Evolutionary conservation across 2,888 invertebrate species (phyloP).

Genomic region (Tetropium fuscum): DNA sequence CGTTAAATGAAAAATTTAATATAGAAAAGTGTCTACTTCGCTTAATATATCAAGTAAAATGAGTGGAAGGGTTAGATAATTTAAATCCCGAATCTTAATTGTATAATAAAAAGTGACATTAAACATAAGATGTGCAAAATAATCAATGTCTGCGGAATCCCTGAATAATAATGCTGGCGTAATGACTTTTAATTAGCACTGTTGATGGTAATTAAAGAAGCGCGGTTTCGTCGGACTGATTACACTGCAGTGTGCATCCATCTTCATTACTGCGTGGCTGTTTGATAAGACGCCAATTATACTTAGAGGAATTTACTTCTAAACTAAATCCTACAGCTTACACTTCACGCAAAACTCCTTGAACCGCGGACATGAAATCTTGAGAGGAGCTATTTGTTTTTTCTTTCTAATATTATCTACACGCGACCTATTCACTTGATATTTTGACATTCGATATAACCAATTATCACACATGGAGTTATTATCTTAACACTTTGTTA

Average conservation of each 20-base stretch:
- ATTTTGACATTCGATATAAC: too few relatives aligned
- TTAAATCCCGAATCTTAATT: constrained; percentile 8
- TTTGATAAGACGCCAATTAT: constrained; percentile 54
- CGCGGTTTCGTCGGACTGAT: constrained; percentile 38
- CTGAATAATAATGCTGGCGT: constrained; percentile 19
- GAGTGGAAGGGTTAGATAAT: constrained; percentile 12
- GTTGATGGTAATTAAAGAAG: constrained; percentile 60
- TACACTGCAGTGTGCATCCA: constrained; percentile 56
- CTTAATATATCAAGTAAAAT: not conserved
- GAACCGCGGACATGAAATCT: too few relatives aligned
- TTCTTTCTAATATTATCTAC: too few relatives aligned
- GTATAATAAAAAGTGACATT: constrained; percentile 13
- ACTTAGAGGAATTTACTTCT: constrained; percentile 28
- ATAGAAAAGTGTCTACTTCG: not conserved
- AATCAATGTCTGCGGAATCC: constrained; percentile 15
- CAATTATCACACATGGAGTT: too few relatives aligned
- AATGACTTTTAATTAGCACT: constrained; percentile 55
- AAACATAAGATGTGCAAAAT: constrained; percentile 23
- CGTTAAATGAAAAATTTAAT: constrained; percentile 10
- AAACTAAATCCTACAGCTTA: constrained; percentile 10
- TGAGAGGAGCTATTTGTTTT: too few relatives aligned
- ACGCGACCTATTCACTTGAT: too few relatives aligned
- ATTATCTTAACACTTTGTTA: too few relatives aligned
- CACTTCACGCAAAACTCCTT: constrained; percentile 4
- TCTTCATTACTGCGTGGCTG: constrained; percentile 58